Base-by-base conservation (phyloP, 2,797 vertebrate genomes). In the Rhinogobio ventralis region DNA sequence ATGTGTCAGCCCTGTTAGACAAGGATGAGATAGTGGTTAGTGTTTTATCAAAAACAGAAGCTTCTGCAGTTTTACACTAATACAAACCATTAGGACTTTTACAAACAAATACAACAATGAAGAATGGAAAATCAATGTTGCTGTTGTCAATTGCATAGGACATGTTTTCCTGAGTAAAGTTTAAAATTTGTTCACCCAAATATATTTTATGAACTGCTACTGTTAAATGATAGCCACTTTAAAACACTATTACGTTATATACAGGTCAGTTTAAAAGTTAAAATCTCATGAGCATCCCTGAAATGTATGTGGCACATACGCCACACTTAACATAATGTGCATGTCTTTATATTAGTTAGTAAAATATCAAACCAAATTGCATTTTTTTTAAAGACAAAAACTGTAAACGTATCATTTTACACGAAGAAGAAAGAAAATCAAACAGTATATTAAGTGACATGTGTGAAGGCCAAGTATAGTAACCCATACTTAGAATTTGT, bases 1-100 rank as follows among this genome's bases (percentile, higher is more conserved):
- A 49, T 80, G 49, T 83, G 81, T 86, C 62, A 42, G 64, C 23
- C 4, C 28, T 60, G 45, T 60, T 77, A 84, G 55, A 78, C 42
- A 42, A 53, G 55, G 20, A 67, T 25, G 11, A 51, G 28, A 20
- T 28, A 17, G 33, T 46, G 53, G 71, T 78, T 62, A 30, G 30
- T 53, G 13, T 66, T 64, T 79, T 25, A 49, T 73, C 25, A 23
- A 9, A 57, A 74, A 23, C 3, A 69, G n/a, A 79, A 36, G 20
- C 15, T 69, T 60, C 53, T 67, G 51, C 53, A 15, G 73, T 83
- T 39, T 42, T 62, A 68, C 30, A 53, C 36, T 78, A 53, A 36
- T 10, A 72, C n/a, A 8, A 72, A 60, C 36, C 14, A 36, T 39
- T 74, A 74, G 28, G 20, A 19, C 57, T 20, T 39, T 28, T 11